Evolutionary conservation across 2,888 invertebrate genomes (phyloP).

Genomic region (Catocala sponsa): DNA sequence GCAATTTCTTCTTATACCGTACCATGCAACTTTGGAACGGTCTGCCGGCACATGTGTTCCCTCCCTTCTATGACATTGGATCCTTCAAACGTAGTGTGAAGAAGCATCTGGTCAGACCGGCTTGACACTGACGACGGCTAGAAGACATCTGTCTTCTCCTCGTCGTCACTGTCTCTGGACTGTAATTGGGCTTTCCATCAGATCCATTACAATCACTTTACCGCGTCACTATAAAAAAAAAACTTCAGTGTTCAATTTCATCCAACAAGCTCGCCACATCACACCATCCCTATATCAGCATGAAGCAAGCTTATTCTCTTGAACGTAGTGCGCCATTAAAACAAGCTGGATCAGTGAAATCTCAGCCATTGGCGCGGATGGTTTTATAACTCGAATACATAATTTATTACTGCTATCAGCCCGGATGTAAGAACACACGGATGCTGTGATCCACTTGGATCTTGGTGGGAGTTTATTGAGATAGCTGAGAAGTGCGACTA

Average conservation of each 20-base stretch:
- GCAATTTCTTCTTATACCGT: too few species aligned
- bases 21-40: too few species aligned
- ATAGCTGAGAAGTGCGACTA: neutral
- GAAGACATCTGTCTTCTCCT: too few species aligned
- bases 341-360: conserved; percentile 78
- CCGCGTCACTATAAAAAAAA: too few species aligned
- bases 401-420: conserved; percentile 73
- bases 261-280: conserved; percentile 14
- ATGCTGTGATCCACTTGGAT: conserved; percentile 20
- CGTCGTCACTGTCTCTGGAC: too few species aligned
- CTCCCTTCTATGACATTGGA: too few species aligned
- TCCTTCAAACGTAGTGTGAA: too few species aligned
- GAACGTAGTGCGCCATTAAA: conserved; percentile 71
- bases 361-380: conserved; percentile 74
- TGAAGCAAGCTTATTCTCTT: conserved; percentile 58
- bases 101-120: too few species aligned
- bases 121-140: too few species aligned
- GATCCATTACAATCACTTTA: too few species aligned
- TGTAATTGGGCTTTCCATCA: too few species aligned
- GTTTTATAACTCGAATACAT: conserved; percentile 84
- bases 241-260: neutral
- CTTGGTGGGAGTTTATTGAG: conserved; percentile 2
- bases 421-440: conserved; percentile 49
- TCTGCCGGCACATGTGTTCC: too few species aligned
- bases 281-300: conserved; percentile 33